Base-by-base conservation (phyloP, 2,888 invertebrate genomes). In the Leucozona laternaria region DNA sequence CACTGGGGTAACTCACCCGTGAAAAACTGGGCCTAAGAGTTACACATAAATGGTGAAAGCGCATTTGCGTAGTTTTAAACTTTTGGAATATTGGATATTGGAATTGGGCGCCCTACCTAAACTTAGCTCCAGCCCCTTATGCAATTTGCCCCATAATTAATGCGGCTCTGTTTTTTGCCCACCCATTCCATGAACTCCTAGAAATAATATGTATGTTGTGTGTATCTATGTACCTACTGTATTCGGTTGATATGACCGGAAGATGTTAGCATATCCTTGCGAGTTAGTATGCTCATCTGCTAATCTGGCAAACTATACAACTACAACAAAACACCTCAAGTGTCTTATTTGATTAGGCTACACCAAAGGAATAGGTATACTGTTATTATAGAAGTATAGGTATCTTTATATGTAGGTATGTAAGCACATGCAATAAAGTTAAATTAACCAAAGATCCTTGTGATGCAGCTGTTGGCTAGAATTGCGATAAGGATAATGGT, bases 211-310 rank as follows among this genome's bases (percentile, higher is more conserved):
- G 48, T 10, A 43, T 20, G 1, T 34, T 83, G 48, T 10, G 28
- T 20, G 1, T 34, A 34, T 34, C 28, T 28, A 13, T 13, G 40
- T 55, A 79, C 77, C n/a, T n/a, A n/a, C n/a, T n/a, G 77, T 72
- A 80, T 73, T 72, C 62, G 60, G 48, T 73, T 72, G 72, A 81
- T 81, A 78, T 81, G 68, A 73, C 80, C 80, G 81, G 85, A 78
- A 85, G 85, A 73, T 81, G 80, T 85, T 80, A 81, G 81, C 80
- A 85, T 85, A 85, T 78, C 85, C 81, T 78, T 72, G 40, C 31
- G 60, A 80, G 72, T 70, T 73, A 70, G 85, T 85, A 62, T 80
- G 85, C 77, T 81, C 77, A 77, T 81, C 77, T 81, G 68, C 78
- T 85, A 85, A 85, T 85, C 80, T 72, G 45, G 60, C 58, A 77